Evolutionary conservation across 1,140 invertebrate genomes (phyloP), one percentile per base, ranked within the genome.

Genomic region (Aporrectodea caliginosa): DNA sequence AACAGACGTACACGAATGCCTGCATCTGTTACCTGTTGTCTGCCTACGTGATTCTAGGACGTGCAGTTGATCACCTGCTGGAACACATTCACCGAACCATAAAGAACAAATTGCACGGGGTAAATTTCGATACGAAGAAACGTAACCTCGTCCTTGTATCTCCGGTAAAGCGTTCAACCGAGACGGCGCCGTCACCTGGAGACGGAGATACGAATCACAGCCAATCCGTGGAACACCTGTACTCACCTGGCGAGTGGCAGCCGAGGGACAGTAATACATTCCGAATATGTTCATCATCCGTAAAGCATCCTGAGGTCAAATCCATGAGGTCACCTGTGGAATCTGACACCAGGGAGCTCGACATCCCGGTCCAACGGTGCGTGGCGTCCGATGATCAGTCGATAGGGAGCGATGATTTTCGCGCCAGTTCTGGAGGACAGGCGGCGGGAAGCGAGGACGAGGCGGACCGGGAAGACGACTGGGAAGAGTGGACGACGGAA

Each of bases 1-100:
- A 29, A 32, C 33, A 76, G 43, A 27, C 75, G 16, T 12, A 29
- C 43, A 76, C 29, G 43, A 76, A 76, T 27, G 33, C 43, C 43
- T 58, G 43, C 22, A 35, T 76, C 33, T 58, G 34, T 58, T 43
- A 35, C 29, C 43, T 32, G 16, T n/a, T 58, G 1, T 68, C n/a
- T 22, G 43, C 43, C 1, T 76, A 76, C 35, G 31, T 29, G n/a
- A 29, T 27, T 29, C 6, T 72, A 2, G 70, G 2, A 12, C 2
- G 31, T 6, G n/a, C 31, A 12, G n/a, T 72, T 6, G 29, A 43
- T 1, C 29, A 27, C 16, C 16, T 58, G 16, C 43, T 29, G n/a
- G n/a, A 43, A 6, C 16, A 29, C 6, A 16, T 76, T 2, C 14
- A 43, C 27, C 31, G n/a, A 72, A 14, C n/a, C 31, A 14, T 29